Percentiles rank a stretch among this genome's conserved stretches.
phyloP scores from a whole-genome alignment of 2,888 invertebrate species.

The Sarcophaga caerulescens region DNA sequence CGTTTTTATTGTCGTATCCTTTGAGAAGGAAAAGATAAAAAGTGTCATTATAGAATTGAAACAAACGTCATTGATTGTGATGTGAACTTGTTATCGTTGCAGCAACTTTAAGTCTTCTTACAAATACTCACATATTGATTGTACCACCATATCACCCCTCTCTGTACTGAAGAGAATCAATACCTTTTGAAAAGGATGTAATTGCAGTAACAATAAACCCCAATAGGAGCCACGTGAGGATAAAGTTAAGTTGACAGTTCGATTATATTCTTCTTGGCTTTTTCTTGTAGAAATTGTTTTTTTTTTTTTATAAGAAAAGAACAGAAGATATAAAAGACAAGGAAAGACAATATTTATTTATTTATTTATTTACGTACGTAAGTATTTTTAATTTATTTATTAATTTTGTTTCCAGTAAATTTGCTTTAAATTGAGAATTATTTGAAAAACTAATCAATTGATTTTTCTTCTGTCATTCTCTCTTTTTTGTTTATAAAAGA shows the following conservation, averaged over 20 bases:
- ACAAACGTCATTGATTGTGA: slow-evolving; percentile 49
- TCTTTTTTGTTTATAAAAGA: background rate
- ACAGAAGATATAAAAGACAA: no score
- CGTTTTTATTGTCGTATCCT: background rate
- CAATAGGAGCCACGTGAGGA: background rate
- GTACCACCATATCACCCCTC: no score
- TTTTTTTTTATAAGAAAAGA: background rate
- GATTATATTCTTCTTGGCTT: background rate
- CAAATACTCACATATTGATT: background rate
- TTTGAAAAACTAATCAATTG: background rate
- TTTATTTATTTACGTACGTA: no score
- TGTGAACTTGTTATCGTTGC: slow-evolving; percentile 48
- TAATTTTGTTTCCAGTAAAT: background rate
- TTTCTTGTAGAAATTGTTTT: background rate
- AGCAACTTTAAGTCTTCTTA: slow-evolving; percentile 27
- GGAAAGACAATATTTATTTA: no score
- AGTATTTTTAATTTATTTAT: background rate
- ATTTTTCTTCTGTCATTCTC: background rate
- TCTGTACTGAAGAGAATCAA: background rate
- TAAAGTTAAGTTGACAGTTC: slow-evolving; percentile 31
- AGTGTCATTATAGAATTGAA: slow-evolving; percentile 42
- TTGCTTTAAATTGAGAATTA: background rate
- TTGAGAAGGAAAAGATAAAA: slow-evolving; percentile 19
- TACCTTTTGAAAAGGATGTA: slow-evolving; percentile 20
- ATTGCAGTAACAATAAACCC: slow-evolving; percentile 16